Base-by-base conservation (phyloP, 2,113 vertebrate species). In the Empidonax traillii region DNA sequence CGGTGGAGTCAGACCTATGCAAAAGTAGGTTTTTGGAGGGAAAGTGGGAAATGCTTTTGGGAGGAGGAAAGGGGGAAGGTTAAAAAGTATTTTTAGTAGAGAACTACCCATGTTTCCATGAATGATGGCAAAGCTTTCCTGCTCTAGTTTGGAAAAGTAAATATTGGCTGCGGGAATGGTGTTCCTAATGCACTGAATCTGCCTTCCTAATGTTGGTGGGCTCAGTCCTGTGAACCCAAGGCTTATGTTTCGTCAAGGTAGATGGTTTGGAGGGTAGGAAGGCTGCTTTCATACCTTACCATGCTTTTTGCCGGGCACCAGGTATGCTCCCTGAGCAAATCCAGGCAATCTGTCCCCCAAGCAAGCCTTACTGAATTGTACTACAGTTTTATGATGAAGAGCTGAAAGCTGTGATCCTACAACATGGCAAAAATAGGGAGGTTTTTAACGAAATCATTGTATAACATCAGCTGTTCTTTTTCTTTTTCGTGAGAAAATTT, bases 101-200 rank as follows among this genome's bases (percentile, higher is more conserved):
- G 53, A 93, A 79, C 71, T 75, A 55, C 37, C 56, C 41, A 9
- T 85, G 14, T 91, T 94, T 96, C 67, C 35, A 47, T 44, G 67
- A 35, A 39, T 18, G 85, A 91, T 90, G 91, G 74, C 74, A 85
- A 73, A 87, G 28, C 63, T 39, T 90, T 52, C 43, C 41, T 53
- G 19, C 30, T 94, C 37, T 67, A 37, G 33, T 87, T 87, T 83
- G 85, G 90, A 93, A 95, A 95, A 87, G 68, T 88, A 95, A 94
- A 89, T 69, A 87, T 59, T 87, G 31, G 46, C 67, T 91, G 67
- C 62, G 35, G 65, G 46, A 93, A 53, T 9, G 20, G 66, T 1
- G 8, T 10, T 95, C 30, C 46, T 39, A 43, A 79, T 89, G 63
- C 12, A 13, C 18, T 47, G 62, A 87, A 56, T 89, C 55, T 65